A percentile compares a stretch with the other conserved stretches of the same genome.
phyloP scores from a whole-genome alignment of 2,888 invertebrate species.

The Leuctra nigra region DNA sequence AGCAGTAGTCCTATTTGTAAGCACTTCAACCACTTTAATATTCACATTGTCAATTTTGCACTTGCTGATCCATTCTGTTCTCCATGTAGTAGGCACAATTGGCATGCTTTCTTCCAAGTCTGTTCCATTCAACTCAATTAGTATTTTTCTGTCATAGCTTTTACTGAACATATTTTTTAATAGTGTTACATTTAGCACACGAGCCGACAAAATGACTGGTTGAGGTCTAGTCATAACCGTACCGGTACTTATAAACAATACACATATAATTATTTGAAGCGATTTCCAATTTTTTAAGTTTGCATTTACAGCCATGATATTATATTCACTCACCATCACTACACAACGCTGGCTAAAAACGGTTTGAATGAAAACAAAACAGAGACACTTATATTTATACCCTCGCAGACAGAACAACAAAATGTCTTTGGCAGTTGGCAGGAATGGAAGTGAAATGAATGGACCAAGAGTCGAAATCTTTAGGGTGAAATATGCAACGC shows the following conservation, averaged over 20 bases:
- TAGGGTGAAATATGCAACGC: too few species aligned
- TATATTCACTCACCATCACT: background rate
- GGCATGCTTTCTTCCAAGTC: conserved; percentile 28
- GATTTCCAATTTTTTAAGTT: background rate
- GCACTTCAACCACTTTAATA: conserved; percentile 24
- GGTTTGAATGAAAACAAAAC: too few species aligned
- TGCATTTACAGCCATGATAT: background rate
- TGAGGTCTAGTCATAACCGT: background rate
- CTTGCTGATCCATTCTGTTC: conserved; percentile 24
- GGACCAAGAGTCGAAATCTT: too few species aligned
- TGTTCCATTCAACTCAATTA: conserved; percentile 28
- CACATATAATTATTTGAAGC: background rate
- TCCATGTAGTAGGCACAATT: conserved; percentile 27
- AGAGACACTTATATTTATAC: background rate
- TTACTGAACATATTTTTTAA: conserved; percentile 22
- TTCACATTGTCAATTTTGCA: conserved; percentile 22
- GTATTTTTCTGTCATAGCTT: conserved; percentile 26
- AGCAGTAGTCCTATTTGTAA: conserved; percentile 27
- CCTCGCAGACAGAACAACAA: too few species aligned
- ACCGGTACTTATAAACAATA: background rate
- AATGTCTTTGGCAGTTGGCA: too few species aligned
- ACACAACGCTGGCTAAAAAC: background rate
- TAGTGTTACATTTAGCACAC: conserved; percentile 29
- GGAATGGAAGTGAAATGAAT: too few species aligned
- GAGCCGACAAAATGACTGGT: conserved; percentile 27